Percentiles rank a stretch among this genome's conserved stretches.
These are phyloP conservation scores for Mechanitis mazaeus DNA, from an alignment of 2,888 invertebrate genomes.

Conservation along the genomic window DNA sequence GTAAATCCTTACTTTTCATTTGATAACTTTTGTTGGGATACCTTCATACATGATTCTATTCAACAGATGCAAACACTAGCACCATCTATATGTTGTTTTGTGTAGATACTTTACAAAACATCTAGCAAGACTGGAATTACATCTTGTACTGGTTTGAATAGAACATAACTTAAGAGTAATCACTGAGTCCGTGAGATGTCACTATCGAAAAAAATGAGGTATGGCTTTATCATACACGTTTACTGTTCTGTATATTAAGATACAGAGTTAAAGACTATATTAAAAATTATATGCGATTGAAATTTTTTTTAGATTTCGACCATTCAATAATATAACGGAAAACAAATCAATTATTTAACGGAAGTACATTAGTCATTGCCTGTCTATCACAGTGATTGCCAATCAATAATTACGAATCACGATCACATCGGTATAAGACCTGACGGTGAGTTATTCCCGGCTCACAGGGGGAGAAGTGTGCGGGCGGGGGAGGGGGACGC, in stretches of 20 bases:
- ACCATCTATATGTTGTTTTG: too few relatives aligned
- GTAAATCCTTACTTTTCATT: too few relatives aligned
- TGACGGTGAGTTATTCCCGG: conserved; percentile 65
- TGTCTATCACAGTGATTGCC: conserved; percentile 43
- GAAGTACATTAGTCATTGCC: neutral
- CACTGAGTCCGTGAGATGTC: neutral
- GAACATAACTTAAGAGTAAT: neutral
- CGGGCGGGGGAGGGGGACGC: conserved; percentile 42
- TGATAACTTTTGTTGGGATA: too few relatives aligned
- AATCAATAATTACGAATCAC: conserved; percentile 60
- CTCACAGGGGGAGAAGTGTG: conserved; percentile 42
- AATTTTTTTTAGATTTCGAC: neutral
- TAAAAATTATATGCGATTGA: neutral
- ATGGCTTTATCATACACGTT: too few relatives aligned
- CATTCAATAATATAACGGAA: neutral
- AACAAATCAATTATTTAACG: neutral
- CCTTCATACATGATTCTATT: too few relatives aligned
- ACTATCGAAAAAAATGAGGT: neutral
- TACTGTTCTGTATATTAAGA: too few relatives aligned
- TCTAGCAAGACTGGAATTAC: too few relatives aligned
- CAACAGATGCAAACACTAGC: too few relatives aligned
- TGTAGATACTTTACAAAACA: too few relatives aligned
- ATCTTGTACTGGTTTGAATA: neutral
- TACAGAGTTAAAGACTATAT: too few relatives aligned
- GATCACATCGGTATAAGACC: conserved; percentile 50